Percentiles rank a stretch among this genome's conserved stretches.
phyloP scores from a whole-genome alignment of 2,113 vertebrate species.

The Chunga burmeisteri region DNA sequence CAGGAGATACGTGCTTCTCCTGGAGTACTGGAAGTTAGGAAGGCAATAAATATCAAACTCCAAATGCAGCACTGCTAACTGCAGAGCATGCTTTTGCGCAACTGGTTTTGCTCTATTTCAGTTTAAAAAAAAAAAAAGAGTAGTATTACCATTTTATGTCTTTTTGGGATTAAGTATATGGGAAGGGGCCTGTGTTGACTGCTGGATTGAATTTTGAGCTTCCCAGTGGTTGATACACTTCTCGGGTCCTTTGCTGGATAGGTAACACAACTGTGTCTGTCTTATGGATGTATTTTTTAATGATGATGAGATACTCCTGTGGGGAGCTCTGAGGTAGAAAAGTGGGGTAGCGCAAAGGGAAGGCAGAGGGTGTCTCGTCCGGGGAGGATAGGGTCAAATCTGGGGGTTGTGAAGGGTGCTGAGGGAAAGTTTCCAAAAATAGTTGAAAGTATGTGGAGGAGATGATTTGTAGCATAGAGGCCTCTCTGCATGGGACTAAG shows the following conservation, averaged over 20 bases:
- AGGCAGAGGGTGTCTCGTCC: neutral
- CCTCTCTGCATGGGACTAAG: neutral
- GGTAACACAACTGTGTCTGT: neutral
- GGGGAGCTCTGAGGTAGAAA: neutral
- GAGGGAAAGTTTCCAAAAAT: neutral
- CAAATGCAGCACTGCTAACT: neutral
- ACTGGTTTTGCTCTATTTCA: neutral
- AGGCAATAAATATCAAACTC: neutral
- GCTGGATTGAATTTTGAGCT: neutral
- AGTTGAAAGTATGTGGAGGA: neutral
- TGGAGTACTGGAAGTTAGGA: neutral
- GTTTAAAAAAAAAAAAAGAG: neutral
- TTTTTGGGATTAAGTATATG: neutral
- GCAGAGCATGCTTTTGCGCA: neutral
- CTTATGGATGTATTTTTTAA: neutral
- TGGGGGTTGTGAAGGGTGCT: accelerated
- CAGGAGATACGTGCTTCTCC: neutral
- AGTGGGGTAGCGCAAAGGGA: neutral
- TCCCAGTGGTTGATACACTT: neutral
- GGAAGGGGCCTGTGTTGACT: neutral
- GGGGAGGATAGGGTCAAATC: neutral
- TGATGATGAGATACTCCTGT: neutral
- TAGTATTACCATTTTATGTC: neutral
- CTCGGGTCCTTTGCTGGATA: neutral
- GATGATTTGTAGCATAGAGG: neutral